Evolutionary conservation across 2,888 invertebrate species (phyloP).

Genomic region (Diadromus collaris): DNA sequence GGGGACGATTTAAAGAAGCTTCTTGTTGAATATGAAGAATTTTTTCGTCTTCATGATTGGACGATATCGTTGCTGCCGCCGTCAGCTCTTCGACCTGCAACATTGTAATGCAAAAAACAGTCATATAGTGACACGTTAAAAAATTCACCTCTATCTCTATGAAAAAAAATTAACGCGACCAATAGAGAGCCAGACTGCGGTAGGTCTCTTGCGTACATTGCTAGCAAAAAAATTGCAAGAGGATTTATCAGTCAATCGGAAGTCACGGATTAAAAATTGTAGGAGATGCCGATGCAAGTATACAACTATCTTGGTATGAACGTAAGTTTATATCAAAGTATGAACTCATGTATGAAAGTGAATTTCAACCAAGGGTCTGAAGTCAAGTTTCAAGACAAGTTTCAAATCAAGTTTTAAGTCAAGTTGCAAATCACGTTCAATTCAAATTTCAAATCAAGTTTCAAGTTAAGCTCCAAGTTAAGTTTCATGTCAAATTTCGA

Average conservation of each 20-base stretch:
- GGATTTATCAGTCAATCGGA: neutral
- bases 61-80: slow-evolving; percentile 26
- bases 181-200: neutral
- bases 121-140: neutral
- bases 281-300: neutral
- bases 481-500: too few species aligned
- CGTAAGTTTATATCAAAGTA: too few species aligned
- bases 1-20: slow-evolving; percentile 65
- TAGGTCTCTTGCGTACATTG: neutral
- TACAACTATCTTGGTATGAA: neutral
- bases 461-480: too few species aligned
- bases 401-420: too few species aligned
- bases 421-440: too few species aligned
- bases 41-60: slow-evolving; percentile 70
- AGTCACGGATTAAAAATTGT: neutral
- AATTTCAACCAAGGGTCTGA: too few species aligned
- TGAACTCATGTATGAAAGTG: too few species aligned
- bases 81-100: slow-evolving; percentile 62
- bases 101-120: slow-evolving; percentile 31
- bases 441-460: too few species aligned
- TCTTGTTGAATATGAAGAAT: slow-evolving; percentile 71
- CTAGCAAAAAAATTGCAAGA: neutral
- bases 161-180: neutral
- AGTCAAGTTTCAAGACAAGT: too few species aligned
- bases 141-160: neutral